phyloP scores from a whole-genome alignment of 2,888 invertebrate genomes.

The Helobdella robusta region DNA sequence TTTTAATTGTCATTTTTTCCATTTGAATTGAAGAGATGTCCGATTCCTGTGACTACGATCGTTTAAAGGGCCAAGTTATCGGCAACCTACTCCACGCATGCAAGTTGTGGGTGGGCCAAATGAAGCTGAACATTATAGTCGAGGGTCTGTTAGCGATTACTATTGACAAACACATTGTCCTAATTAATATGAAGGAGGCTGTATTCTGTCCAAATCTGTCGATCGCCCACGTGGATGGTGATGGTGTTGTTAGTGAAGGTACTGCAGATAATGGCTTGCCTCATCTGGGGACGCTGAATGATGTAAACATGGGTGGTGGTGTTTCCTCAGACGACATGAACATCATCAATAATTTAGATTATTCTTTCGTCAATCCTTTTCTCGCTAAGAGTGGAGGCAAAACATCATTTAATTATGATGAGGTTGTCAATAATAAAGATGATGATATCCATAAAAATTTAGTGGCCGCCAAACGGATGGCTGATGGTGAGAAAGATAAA shows the following conservation, averaged over 20 bases:
- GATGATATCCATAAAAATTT: too few relatives aligned
- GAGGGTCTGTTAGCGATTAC: constrained; percentile 13
- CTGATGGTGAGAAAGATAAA: too few relatives aligned
- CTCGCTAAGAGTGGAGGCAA: too few relatives aligned
- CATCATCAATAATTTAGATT: too few relatives aligned
- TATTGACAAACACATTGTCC: constrained; percentile 30
- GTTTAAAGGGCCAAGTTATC: constrained; percentile 1
- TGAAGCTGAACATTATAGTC: constrained; percentile 63
- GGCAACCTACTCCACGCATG: constrained; percentile 40
- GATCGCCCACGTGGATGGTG: constrained; percentile 68
- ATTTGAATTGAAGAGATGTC: too few relatives aligned
- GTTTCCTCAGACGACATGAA: too few relatives aligned
- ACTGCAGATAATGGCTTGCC: not conserved
- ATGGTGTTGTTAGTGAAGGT: constrained; percentile 35
- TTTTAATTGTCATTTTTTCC: not conserved
- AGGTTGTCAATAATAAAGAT: too few relatives aligned
- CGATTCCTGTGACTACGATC: too few relatives aligned
- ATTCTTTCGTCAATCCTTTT: too few relatives aligned
- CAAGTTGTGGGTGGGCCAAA: constrained; percentile 74
- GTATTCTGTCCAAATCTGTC: constrained; percentile 82
- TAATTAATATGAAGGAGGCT: constrained; percentile 75
- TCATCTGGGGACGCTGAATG: not conserved
- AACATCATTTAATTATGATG: too few relatives aligned
- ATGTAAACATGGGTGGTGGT: not conserved
- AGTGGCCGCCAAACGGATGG: too few relatives aligned